These are phyloP conservation scores for Epistrophe grossulariae DNA, from an alignment of 2,888 invertebrate species.

Conservation along the genomic window DNA sequence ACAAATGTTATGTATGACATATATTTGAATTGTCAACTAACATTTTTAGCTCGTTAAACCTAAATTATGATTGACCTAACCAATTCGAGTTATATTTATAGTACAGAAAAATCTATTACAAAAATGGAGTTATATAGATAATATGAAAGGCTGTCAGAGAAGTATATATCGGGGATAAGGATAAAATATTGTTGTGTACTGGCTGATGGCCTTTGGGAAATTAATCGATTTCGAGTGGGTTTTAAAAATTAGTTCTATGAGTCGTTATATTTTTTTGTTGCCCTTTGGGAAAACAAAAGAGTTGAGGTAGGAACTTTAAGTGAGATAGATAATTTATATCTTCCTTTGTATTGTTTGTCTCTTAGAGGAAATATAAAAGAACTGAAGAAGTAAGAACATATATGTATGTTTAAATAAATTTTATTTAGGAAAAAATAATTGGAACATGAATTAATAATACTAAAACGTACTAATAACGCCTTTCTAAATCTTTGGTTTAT, in stretches of 20 bases:
- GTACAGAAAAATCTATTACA: neutral
- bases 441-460: too few species aligned
- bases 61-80: conserved; percentile 63
- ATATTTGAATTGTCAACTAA: conserved; percentile 59
- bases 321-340: neutral
- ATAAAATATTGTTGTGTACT: neutral
- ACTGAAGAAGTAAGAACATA: neutral
- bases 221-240: conserved; percentile 3
- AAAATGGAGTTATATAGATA: conserved; percentile 7
- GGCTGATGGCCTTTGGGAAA: conserved; percentile 40
- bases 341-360: neutral
- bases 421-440: neutral
- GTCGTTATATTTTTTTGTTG: neutral
- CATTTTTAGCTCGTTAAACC: conserved; percentile 51
- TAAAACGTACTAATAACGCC: too few species aligned
- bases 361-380: neutral
- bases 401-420: neutral
- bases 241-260: neutral
- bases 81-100: conserved; percentile 59
- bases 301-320: conserved; percentile 2
- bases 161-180: neutral
- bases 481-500: too few species aligned
- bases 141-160: conserved; percentile 19
- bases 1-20: conserved; percentile 45
- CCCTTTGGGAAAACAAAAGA: conserved; percentile 37